These are phyloP conservation scores for Psettodes erumei DNA, from an alignment of 2,113 vertebrate genomes.

Conservation along the genomic window DNA sequence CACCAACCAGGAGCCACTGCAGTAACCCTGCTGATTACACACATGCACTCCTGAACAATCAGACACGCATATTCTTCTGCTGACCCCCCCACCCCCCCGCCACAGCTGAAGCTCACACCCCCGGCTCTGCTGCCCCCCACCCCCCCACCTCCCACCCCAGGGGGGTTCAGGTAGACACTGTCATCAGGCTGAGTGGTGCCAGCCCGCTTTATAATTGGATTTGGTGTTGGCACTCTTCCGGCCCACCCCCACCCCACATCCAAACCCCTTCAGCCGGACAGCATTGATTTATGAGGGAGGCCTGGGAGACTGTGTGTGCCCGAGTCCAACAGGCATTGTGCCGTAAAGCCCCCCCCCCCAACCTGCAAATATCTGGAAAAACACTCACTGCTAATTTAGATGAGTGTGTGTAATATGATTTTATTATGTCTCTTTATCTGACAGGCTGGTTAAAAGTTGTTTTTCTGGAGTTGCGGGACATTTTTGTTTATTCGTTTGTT, in stretches of 20 bases:
- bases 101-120: conserved; percentile 62
- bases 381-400: conserved; percentile 42
- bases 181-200: conserved; percentile 76
- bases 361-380: conserved; percentile 30
- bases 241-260: neutral
- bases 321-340: conserved; percentile 38
- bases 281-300: conserved; percentile 72
- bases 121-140: conserved; percentile 38
- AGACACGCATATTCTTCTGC: conserved; percentile 1
- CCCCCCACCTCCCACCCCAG: conserved; percentile 54
- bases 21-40: conserved; percentile 25
- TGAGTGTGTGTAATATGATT: conserved; percentile 22
- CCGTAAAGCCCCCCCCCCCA: too few species aligned
- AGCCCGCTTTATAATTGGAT: conserved; percentile 75
- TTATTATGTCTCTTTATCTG: conserved; percentile 22
- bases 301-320: conserved; percentile 52
- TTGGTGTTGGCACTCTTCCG: conserved; percentile 72
- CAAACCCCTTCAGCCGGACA: conserved; percentile 40
- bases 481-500: neutral
- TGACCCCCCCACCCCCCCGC: conserved; percentile 22
- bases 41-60: conserved; percentile 20
- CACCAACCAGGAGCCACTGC: conserved; percentile 13
- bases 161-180: conserved; percentile 59
- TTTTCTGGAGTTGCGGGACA: neutral
- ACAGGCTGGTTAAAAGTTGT: conserved; percentile 37